Evolutionary conservation across 2,113 vertebrate genomes (phyloP), one percentile per base, ranked within the genome.

Genomic region (Pycnonotus jocosus): DNA sequence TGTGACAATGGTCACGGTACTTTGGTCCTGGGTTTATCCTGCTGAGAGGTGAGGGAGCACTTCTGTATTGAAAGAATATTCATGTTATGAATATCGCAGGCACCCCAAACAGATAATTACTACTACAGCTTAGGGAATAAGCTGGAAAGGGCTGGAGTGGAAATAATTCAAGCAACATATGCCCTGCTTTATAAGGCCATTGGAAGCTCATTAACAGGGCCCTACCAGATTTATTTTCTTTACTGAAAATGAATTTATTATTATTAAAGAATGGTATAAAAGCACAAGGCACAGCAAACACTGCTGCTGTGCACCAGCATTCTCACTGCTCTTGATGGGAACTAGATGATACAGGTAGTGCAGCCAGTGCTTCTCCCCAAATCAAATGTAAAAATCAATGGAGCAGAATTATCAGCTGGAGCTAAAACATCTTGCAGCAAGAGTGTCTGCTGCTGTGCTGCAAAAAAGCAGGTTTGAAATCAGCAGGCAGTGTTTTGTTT

Each of bases 341-440:
- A 48, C n/a, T 80, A 40, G 45, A 33, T 0, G 3, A 24, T 10
- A 10, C 16, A 24, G 2, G 9, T 9, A 23, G 20, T 11, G 37
- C n/a, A 48, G 42, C 15, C 71, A 48, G 27, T 3, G 21, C 10
- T 79, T 60, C 79, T 78, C 33, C 68, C 35, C 71, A 81, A 8
- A 81, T 44, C 68, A 23, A 71, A 62, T 42, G 60, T 86, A 51
- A 90, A 95, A 97, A 37, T 81, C 82, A 88, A 58, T 44, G 66
- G 68, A 90, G 84, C 92, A 93, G 91, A 93, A 65, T 83, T 90
- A 95, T 74, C 81, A 92, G n/a, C 79, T 57, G 44, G 33, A 93
- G 56, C 31, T 94, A 58, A 86, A 96, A 21, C 47, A 68, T 86
- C 88, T 66, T 61, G 45, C 78, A 85, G 21, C 30, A n/a, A 77